These are phyloP conservation scores for Dolichotis patagonum DNA, from an alignment of 2,113 vertebrate genomes.

Conservation along the genomic window DNA sequence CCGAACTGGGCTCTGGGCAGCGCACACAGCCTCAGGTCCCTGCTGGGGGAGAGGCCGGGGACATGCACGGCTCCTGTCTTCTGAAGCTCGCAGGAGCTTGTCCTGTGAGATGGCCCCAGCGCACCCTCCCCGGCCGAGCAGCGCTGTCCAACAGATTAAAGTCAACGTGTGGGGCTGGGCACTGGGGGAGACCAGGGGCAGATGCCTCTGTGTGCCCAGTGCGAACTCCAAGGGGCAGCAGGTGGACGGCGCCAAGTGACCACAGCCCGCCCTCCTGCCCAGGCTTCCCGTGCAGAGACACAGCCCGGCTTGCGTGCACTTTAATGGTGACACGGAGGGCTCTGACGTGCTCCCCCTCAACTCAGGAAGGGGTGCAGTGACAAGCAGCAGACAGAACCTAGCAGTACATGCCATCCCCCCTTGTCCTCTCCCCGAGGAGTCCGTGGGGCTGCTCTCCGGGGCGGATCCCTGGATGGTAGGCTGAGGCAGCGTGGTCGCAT, in stretches of 20 bases:
- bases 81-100: background rate
- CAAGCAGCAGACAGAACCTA: slow-evolving; percentile 16
- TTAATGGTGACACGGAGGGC: slow-evolving; percentile 34
- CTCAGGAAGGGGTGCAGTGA: background rate
- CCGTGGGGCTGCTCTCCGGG: background rate
- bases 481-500: background rate
- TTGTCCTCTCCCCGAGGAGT: background rate
- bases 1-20: background rate
- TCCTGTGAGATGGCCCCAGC: background rate
- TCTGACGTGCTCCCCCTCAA: background rate
- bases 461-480: background rate
- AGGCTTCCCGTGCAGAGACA: slow-evolving; percentile 56
- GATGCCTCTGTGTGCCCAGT: background rate
- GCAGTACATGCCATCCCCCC: background rate
- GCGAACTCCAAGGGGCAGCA: background rate
- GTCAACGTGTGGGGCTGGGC: background rate
- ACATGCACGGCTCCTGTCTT: background rate
- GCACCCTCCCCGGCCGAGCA: background rate
- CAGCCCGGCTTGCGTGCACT: slow-evolving; percentile 46
- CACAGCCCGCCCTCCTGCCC: too few relatives aligned
- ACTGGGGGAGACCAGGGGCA: background rate
- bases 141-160: background rate
- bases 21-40: background rate
- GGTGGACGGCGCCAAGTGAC: background rate
- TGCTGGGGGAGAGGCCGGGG: background rate